Evolutionary conservation across 64 coral and sea anemone genomes (phyloP), one percentile per base, ranked within the genome.

Genomic region (Montipora foliosa): DNA sequence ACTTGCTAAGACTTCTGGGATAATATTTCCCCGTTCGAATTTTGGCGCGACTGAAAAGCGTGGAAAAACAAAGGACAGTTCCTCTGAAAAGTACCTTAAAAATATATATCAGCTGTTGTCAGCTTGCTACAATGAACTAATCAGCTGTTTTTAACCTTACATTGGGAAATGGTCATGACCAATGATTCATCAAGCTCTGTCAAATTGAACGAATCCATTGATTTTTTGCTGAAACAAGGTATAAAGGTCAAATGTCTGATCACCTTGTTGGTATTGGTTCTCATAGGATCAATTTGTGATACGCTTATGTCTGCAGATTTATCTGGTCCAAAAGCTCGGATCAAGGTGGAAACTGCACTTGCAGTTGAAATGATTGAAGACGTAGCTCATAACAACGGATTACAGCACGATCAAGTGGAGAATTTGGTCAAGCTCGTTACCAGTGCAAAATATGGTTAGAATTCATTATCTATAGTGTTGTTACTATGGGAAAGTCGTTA

Each of bases 391-490:
- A 29, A 59, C 72, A 44, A 98, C 55, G 97, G 97, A n/a, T 68
- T 98, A 66, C 77, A 55, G 15, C 72, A 78, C 59, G 88, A 93
- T 49, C 88, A 96, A 76, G 79, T 98, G 60, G 46, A 79, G 45
- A 82, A 89, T 62, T 92, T 98, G 62, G 78, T 94, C 81, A 84
- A 96, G 74, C 6, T 96, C 78, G 91, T 91, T 37, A 85, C 74
- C 6, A 91, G 88, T 71, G 89, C 51, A 62, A 93, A 94, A 82
- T 93, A 93, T 89, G 88, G 97, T 98, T 53, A 91, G 87, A 75
- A 57, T 37, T 17, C 70, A 6, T 21, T 12, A 64, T 16, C 8
- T 4, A 12, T 15, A 64, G 14, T 64, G 9, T 64, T 64, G 11
- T 64, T 12, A 64, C 3, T 16, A 64, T 64, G 4, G 14, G 9